Evolutionary conservation across 2,113 vertebrate species (phyloP).

Genomic region (Megaleporinus macrocephalus): DNA sequence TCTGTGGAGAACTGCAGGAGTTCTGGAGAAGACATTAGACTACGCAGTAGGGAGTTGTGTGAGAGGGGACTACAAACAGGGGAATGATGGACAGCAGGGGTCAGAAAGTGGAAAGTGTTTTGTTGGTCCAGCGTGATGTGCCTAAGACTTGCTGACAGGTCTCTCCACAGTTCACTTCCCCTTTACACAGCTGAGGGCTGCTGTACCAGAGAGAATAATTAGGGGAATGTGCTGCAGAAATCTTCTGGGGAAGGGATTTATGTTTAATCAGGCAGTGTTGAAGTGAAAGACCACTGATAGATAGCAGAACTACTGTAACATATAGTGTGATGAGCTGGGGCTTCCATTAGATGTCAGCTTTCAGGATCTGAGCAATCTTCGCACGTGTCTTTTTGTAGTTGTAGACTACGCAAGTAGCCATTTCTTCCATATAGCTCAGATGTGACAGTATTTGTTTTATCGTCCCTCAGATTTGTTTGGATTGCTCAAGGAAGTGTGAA

Average conservation of each 20-base stretch:
- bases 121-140: slow-evolving; percentile 66
- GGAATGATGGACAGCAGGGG: slow-evolving; percentile 78
- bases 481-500: slow-evolving; percentile 40
- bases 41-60: slow-evolving; percentile 14
- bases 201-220: slow-evolving; percentile 28
- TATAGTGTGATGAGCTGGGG: background rate
- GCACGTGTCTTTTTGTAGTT: background rate
- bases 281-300: slow-evolving; percentile 1
- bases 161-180: slow-evolving; percentile 63
- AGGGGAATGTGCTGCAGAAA: slow-evolving; percentile 19
- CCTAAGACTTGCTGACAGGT: slow-evolving; percentile 85
- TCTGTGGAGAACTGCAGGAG: slow-evolving; percentile 17
- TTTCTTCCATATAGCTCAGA: slow-evolving; percentile 1
- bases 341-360: background rate
- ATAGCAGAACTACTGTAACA: slow-evolving; percentile 5
- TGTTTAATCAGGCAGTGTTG: slow-evolving; percentile 17
- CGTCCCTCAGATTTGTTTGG: slow-evolving; percentile 19
- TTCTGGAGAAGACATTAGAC: slow-evolving; percentile 56
- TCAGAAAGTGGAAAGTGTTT: slow-evolving; percentile 77
- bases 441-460: slow-evolving; percentile 4
- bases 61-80: slow-evolving; percentile 27
- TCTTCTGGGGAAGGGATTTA: slow-evolving; percentile 25
- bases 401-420: background rate
- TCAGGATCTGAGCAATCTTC: background rate
- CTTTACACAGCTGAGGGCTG: slow-evolving; percentile 47